Percentiles rank a stretch among this genome's conserved stretches.
These are phyloP conservation scores for Petrocephalus zakoni DNA, from an alignment of 2,113 vertebrate genomes.

Conservation along the genomic window DNA sequence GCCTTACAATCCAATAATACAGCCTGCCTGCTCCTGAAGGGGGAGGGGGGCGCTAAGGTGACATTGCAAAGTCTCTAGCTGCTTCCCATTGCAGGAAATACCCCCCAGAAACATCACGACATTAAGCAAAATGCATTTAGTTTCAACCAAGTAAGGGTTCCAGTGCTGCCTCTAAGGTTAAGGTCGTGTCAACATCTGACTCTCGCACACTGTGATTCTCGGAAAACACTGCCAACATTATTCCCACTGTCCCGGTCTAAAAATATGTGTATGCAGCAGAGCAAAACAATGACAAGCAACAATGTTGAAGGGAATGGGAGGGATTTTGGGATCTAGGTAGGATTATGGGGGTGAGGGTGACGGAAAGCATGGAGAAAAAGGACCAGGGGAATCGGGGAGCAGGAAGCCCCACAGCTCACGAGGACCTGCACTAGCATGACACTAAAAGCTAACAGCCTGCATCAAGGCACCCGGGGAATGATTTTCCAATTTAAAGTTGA, in stretches of 20 bases:
- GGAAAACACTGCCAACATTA: neutral
- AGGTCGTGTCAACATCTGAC: neutral
- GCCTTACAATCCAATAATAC: neutral
- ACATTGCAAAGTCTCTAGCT: neutral
- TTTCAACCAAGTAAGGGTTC: neutral
- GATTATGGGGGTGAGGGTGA: neutral
- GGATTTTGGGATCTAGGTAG: neutral
- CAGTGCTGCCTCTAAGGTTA: neutral
- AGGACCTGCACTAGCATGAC: neutral
- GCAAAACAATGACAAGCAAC: neutral
- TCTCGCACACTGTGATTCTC: neutral
- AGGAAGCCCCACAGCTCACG: neutral
- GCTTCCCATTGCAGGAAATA: neutral
- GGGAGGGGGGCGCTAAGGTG: neutral
- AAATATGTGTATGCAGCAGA: neutral
- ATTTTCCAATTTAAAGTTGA: neutral
- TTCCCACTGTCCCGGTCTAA: neutral
- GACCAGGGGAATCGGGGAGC: neutral
- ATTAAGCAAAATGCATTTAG: neutral
- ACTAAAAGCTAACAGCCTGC: neutral
- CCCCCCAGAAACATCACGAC: neutral
- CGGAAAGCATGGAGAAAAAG: neutral
- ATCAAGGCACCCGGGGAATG: neutral
- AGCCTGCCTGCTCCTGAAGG: neutral
- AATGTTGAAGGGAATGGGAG: neutral